Conservation (phyloP, 2,797 vertebrate species). For the Sparus aurata region DNA sequence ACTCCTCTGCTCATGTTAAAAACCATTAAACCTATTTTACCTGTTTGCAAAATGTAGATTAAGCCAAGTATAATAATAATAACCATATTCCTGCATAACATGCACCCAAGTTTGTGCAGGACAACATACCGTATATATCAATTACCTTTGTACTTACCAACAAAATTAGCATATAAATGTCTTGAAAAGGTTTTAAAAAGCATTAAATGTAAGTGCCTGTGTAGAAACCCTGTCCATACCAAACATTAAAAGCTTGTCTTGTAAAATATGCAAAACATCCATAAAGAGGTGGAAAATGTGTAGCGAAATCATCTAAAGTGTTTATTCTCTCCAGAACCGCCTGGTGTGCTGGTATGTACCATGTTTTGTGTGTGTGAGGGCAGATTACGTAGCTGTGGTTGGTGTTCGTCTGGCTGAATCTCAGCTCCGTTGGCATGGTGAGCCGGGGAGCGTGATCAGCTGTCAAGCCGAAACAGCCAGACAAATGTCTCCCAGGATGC, state of each 20-base stretch:
- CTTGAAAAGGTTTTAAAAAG: too few relatives aligned
- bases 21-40: too few relatives aligned
- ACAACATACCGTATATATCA: too few relatives aligned
- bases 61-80: too few relatives aligned
- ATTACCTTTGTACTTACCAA: too few relatives aligned
- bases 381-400: slow-evolving; percentile 27
- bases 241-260: neutral
- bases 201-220: too few relatives aligned
- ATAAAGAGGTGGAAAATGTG: neutral
- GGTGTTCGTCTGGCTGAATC: slow-evolving; percentile 29
- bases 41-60: too few relatives aligned
- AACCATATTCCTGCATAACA: too few relatives aligned
- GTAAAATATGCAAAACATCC: neutral
- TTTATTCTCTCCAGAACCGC: neutral
- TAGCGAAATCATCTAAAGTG: neutral
- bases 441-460: slow-evolving; percentile 69
- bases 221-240: neutral
- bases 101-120: too few relatives aligned
- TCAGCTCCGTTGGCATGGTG: slow-evolving; percentile 47
- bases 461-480: slow-evolving; percentile 64
- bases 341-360: neutral
- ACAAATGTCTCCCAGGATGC: slow-evolving; percentile 76
- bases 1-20: too few relatives aligned
- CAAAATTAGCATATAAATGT: too few relatives aligned
- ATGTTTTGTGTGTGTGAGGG: neutral